Conservation (phyloP, 2,888 invertebrate genomes). For the Neocrepidodera transversa region DNA sequence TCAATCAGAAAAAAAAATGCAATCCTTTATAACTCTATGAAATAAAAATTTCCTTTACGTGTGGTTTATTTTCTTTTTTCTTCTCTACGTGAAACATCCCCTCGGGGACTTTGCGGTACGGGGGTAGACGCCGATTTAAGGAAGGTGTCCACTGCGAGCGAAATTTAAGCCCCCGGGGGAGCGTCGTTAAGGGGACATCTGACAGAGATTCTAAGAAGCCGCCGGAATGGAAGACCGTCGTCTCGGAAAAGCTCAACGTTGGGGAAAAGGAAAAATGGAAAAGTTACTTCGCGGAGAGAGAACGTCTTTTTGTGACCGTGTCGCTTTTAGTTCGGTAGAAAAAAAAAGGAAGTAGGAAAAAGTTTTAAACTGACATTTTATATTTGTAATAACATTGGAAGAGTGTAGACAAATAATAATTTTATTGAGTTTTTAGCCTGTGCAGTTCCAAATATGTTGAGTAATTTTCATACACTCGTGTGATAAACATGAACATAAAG, state of each 20-base stretch:
- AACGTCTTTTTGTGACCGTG: conserved; percentile 2
- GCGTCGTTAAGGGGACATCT: conserved; percentile 13
- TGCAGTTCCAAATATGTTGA: too few relatives aligned
- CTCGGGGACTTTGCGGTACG: neutral
- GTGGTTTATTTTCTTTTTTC: too few relatives aligned
- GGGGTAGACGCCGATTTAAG: conserved; percentile 12
- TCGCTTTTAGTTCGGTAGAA: neutral
- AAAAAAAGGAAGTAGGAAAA: neutral
- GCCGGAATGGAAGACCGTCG: conserved; percentile 6
- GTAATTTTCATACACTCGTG: too few relatives aligned
- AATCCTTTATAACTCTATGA: too few relatives aligned
- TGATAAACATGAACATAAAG: too few relatives aligned
- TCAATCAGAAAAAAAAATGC: too few relatives aligned
- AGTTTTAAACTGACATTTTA: too few relatives aligned
- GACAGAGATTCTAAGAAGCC: conserved; percentile 11
- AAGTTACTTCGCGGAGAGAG: neutral
- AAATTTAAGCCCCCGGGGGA: conserved; percentile 1
- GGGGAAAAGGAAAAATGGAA: neutral
- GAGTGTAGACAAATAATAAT: too few relatives aligned
- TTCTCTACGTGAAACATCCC: neutral
- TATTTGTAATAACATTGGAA: too few relatives aligned
- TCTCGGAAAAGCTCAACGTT: conserved; percentile 1
- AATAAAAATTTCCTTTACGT: too few relatives aligned
- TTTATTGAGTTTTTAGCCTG: too few relatives aligned
- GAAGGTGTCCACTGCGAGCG: conserved; percentile 9